These are phyloP conservation scores for Madoqua kirkii DNA, from an alignment of 2,113 vertebrate species.

Conservation along the genomic window DNA sequence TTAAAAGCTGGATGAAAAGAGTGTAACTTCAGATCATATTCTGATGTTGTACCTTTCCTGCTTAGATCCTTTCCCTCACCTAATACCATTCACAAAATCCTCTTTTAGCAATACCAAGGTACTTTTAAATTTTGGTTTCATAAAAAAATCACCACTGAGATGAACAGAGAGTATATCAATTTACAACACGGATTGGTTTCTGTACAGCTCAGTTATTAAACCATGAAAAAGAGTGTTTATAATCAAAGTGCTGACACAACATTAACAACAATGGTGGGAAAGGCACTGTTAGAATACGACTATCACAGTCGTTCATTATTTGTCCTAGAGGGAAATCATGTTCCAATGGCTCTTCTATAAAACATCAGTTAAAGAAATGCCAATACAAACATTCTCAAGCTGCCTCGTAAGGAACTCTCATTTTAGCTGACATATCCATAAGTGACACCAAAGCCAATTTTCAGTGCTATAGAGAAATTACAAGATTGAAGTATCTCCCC, in stretches of 20 bases:
- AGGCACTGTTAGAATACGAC: conserved; percentile 68
- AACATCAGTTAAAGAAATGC: conserved; percentile 81
- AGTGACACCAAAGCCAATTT: conserved; percentile 43
- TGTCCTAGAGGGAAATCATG: conserved; percentile 70
- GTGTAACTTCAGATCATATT: conserved; percentile 9
- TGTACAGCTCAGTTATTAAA: conserved; percentile 45
- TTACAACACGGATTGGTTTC: conserved; percentile 25
- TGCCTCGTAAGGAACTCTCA: conserved; percentile 21
- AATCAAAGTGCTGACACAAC: conserved; percentile 70
- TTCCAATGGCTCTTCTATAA: conserved; percentile 80
- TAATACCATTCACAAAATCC: not conserved
- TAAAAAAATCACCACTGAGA: conserved; percentile 47
- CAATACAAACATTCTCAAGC: conserved; percentile 75
- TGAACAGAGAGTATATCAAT: conserved; percentile 14
- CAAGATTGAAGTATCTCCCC: not conserved
- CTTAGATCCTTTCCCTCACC: not conserved
- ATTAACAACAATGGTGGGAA: conserved; percentile 36
- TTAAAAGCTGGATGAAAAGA: not conserved
- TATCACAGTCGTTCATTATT: conserved; percentile 77
- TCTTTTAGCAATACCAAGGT: conserved; percentile 33
- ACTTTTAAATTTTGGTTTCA: conserved; percentile 35
- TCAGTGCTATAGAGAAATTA: conserved; percentile 25
- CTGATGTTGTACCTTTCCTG: not conserved
- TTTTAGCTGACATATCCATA: conserved; percentile 38
- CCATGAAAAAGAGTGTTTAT: conserved; percentile 55